Evolutionary conservation across 2,113 vertebrate genomes (phyloP), one percentile per base, ranked within the genome.

Genomic region (Varanus salvator): DNA sequence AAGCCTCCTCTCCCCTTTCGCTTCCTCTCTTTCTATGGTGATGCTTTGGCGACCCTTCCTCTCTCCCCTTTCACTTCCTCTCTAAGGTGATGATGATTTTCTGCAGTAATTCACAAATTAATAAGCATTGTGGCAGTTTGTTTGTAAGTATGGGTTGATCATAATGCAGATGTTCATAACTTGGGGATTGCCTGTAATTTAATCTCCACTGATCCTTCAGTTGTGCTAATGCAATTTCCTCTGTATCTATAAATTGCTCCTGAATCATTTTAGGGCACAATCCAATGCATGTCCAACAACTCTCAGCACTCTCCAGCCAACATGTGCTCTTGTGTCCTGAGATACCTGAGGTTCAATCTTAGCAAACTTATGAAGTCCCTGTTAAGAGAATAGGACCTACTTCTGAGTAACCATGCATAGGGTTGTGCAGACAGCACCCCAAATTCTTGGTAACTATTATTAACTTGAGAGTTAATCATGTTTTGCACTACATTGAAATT

Each of bases 331-430:
- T 54, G 11, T 8, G 6, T 54, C 92, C 90, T 83, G 38, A 44
- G 38, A 44, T 44, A 44, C 38, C 92, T 86, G 80, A 48, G 92
- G 69, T n/a, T 66, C 77, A 92, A 84, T 90, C 81, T 85, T 75
- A 34, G 48, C 11, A 15, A 91, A 92, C 88, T 86, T 50, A 54
- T 57, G 80, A 52, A 57, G 52, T 48, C 72, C 72, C 31, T 34
- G 0, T 54, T 68, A 29, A 72, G 5, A 72, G 3, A 50, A 50
- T 29, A 21, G 68, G 34, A 71, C 48, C 72, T 72, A 50, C 48
- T 52, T n/a, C 48, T 69, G 17, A 71, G 34, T 52, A 44, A 74
- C 27, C 88, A 80, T 90, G n/a, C 44, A 52, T 9, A 11, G 54
- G 50, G 92, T 25, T 74, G 25, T 44, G 38, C 14, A 76, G 72